Base-by-base conservation (phyloP, 1,140 invertebrate genomes). In the Zaprionus gabonicus region DNA sequence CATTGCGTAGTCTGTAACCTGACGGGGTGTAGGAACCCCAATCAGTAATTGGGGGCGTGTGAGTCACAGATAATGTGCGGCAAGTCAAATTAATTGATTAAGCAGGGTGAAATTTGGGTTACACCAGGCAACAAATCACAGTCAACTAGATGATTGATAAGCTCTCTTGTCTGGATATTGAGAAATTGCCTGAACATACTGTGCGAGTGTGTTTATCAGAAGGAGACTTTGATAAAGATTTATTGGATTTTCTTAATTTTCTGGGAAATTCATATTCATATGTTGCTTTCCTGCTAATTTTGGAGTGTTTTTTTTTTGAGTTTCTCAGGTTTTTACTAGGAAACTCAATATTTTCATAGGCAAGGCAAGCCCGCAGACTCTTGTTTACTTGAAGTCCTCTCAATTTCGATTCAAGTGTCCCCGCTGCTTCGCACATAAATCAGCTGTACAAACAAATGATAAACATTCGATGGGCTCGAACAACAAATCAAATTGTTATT, bases 401-500 rank as follows among this genome's bases (percentile, higher is more conserved):
- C 2, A 13, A 13, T 51, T 51, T 25, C 10, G 5, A 17, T 28
- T 60, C 49, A 49, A 58, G 49, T 7, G 41, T 28, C 9, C 46
- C 46, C 12, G 7, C 41, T 15, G 60, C 34, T 76, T 71, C 55
- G 53, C 68, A 71, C 59, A 71, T 76, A 71, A 76, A 46, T 71
- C 68, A 71, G 53, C 55, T 71, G 55, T 1, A 64, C 44, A 71
- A 58, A 71, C 25, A 59, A 63, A 59, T 71, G 34, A 71, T 76
- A 71, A 71, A 71, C 38, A 64, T 36, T 69, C 58, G 51, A 56
- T 69, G 28, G 28, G 58, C 20, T 68, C 44, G 59, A 69, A 53
- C 73, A 65, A 76, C 67, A 76, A 76, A 76, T 76, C 68, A 76
- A 71, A 71, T 57, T 56, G 46, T 71, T 76, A 71, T 76, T 71